These are phyloP conservation scores for Nematostella vectensis DNA, from an alignment of 92 coral and sea anemone genomes.

Conservation along the genomic window DNA sequence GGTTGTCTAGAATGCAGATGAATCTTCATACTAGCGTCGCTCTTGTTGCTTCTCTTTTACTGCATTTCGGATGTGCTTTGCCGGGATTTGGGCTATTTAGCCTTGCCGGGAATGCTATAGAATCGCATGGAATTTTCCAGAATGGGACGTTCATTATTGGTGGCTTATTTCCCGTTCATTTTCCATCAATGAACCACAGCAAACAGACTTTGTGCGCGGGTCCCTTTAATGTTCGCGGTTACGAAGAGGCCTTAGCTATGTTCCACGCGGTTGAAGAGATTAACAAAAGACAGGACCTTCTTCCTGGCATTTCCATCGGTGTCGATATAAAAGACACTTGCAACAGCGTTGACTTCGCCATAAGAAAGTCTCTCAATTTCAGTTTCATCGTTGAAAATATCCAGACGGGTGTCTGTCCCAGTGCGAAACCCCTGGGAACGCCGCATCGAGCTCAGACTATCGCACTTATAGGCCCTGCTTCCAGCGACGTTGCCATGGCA, in stretches of 20 bases:
- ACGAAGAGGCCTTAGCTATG: slow-evolving; percentile 72
- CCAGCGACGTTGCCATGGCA: slow-evolving; percentile 82
- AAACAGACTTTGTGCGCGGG: slow-evolving; percentile 38
- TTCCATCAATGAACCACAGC: slow-evolving; percentile 26
- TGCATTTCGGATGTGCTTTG: too few species aligned
- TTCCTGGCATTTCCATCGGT: slow-evolving; percentile 77
- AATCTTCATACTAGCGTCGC: too few species aligned
- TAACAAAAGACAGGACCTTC: slow-evolving; percentile 39
- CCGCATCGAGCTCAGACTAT: slow-evolving; percentile 26
- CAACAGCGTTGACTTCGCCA: slow-evolving; percentile 64
- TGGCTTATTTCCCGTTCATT: slow-evolving; percentile 75
- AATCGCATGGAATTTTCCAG: slow-evolving; percentile 25
- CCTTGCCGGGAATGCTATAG: too few species aligned
- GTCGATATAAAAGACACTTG: slow-evolving; percentile 79
- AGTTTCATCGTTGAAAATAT: slow-evolving; percentile 65
- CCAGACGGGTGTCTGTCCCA: slow-evolving; percentile 15
- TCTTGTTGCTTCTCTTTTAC: too few species aligned
- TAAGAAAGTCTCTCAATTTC: slow-evolving; percentile 75
- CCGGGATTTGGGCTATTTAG: too few species aligned
- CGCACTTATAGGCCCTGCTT: slow-evolving; percentile 63
- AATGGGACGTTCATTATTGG: slow-evolving; percentile 65
- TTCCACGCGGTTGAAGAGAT: slow-evolving; percentile 61
- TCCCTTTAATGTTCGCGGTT: slow-evolving; percentile 55
- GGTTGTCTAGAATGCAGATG: too few species aligned
- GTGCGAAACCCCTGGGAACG: not conserved